These are phyloP conservation scores for Loriculus beryllinus DNA, from an alignment of 2,797 vertebrate genomes.

Conservation along the genomic window DNA sequence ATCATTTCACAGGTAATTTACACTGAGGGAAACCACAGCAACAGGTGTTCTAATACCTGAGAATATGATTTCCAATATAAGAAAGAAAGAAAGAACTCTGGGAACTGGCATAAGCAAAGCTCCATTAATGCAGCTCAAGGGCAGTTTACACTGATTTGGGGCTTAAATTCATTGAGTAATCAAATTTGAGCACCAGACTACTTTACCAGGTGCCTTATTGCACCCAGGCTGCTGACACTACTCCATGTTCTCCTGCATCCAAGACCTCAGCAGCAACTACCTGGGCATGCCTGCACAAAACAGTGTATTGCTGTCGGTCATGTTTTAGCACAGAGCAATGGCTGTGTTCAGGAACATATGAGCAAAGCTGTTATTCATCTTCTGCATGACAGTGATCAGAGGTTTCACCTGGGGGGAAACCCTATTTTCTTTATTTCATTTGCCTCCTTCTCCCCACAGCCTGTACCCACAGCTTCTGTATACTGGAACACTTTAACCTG, in stretches of 20 bases:
- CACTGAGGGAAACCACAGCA: neutral
- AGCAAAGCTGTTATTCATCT: neutral
- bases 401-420: neutral
- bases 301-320: neutral
- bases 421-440: neutral
- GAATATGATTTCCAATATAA: neutral
- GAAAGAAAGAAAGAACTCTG: neutral
- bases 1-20: conserved; percentile 29
- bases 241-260: neutral
- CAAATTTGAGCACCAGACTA: neutral
- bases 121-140: neutral
- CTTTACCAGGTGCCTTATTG: neutral
- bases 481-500: neutral
- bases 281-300: neutral
- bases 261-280: neutral
- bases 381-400: neutral
- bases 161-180: neutral
- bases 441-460: neutral
- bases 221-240: neutral
- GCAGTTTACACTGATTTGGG: neutral
- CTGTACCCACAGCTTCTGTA: neutral
- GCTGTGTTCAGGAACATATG: neutral
- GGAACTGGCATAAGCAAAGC: neutral
- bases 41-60: neutral
- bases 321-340: rapidly evolving